These are phyloP conservation scores for Leptopterna dolabrata DNA, from an alignment of 2,888 invertebrate genomes.

Conservation along the genomic window DNA sequence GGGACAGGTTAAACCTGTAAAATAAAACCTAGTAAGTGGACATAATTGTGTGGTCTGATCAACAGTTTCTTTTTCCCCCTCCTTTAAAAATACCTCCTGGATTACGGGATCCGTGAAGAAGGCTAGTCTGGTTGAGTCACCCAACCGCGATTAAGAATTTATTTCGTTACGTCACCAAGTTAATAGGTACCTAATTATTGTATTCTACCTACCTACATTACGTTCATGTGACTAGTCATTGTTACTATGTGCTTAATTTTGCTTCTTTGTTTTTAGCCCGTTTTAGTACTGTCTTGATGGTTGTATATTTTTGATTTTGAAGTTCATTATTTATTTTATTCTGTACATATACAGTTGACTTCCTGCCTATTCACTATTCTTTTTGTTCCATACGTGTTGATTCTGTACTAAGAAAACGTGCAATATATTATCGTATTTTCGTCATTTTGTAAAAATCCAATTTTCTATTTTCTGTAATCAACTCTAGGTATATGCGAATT, in stretches of 20 bases:
- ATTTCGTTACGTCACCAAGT: background rate
- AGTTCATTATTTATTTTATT: background rate
- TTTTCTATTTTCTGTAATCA: background rate
- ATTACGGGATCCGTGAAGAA: background rate
- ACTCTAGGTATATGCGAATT: background rate
- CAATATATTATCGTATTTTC: background rate
- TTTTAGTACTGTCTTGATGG: background rate
- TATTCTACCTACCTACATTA: constrained; percentile 36
- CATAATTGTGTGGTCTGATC: background rate
- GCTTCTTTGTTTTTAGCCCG: background rate
- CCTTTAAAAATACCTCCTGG: background rate
- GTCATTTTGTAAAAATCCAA: background rate
- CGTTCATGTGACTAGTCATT: constrained; percentile 48
- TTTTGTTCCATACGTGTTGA: background rate
- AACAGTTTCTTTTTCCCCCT: background rate
- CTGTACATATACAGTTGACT: background rate
- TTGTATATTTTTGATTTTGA: background rate
- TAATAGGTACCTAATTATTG: background rate
- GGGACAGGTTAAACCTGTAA: background rate
- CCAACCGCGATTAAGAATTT: background rate
- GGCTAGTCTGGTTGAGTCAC: constrained; percentile 3
- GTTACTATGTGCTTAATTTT: constrained; percentile 46
- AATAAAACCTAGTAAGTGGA: background rate
- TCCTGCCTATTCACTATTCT: background rate
- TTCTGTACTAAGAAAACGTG: background rate